A percentile compares a stretch with the other conserved stretches of the same genome.
Evolutionary conservation across 2,888 invertebrate genomes (phyloP).

Genomic region (Nomada lathburiana): DNA sequence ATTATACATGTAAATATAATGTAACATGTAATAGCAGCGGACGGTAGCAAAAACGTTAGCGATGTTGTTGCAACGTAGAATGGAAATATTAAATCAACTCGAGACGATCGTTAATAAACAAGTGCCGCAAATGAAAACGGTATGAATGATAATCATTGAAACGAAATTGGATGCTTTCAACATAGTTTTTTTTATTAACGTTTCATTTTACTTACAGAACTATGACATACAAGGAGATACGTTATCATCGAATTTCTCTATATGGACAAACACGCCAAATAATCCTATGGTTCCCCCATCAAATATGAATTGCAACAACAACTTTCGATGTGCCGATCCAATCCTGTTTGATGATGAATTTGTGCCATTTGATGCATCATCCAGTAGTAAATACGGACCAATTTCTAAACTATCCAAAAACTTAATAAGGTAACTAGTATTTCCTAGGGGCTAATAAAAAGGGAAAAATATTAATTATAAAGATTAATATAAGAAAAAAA

Average conservation of each 20-base stretch:
- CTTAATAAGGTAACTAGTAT: conserved; percentile 75
- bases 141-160: conserved; percentile 46
- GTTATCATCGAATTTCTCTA: conserved; percentile 79
- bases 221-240: conserved; percentile 79
- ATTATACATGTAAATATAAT: conserved; percentile 5
- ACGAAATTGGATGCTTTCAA: neutral
- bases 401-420: conserved; percentile 86
- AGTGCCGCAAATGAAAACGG: conserved; percentile 79
- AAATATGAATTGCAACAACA: conserved; percentile 79
- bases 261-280: conserved; percentile 80
- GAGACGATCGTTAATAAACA: conserved; percentile 86
- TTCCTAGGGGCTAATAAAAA: neutral
- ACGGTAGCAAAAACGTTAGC: conserved; percentile 86
- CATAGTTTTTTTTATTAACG: neutral
- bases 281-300: conserved; percentile 74
- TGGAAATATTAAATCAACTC: conserved; percentile 87
- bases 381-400: conserved; percentile 89
- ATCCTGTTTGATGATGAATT: conserved; percentile 88
- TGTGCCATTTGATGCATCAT: conserved; percentile 88
- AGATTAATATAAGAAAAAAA: neutral
- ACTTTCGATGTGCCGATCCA: conserved; percentile 86
- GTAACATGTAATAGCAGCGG: conserved; percentile 74
- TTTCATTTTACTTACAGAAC: conserved; percentile 64
- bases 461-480: neutral
- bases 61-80: conserved; percentile 87